Percentiles rank a stretch among this genome's conserved stretches.
These are phyloP conservation scores for Chunga burmeisteri DNA, from an alignment of 2,113 vertebrate genomes.

Conservation along the genomic window DNA sequence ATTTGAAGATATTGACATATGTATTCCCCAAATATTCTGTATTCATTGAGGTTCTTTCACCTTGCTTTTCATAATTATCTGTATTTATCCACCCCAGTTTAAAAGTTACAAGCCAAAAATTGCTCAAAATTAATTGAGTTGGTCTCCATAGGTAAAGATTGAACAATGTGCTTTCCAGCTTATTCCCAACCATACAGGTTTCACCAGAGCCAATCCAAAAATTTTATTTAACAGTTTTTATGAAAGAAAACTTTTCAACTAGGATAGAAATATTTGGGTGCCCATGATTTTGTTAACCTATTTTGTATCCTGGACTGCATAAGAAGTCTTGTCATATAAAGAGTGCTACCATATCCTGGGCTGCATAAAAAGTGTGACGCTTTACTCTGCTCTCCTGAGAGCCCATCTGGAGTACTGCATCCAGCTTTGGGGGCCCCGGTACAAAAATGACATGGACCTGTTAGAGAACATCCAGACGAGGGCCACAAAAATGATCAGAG, in stretches of 20 bases:
- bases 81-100: not conserved
- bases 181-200: not conserved
- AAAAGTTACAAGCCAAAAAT: not conserved
- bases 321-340: not conserved
- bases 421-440: not conserved
- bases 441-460: not conserved
- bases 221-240: not conserved
- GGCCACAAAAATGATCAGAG: not conserved
- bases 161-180: not conserved
- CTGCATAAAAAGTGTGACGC: not conserved
- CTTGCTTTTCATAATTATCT: not conserved
- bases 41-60: not conserved
- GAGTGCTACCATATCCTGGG: too few species aligned
- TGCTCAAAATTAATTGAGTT: not conserved
- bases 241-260: not conserved
- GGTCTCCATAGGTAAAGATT: not conserved
- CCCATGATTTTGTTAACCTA: not conserved
- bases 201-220: not conserved
- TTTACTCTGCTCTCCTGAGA: not conserved
- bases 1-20: not conserved
- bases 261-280: not conserved
- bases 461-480: not conserved
- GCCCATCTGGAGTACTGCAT: not conserved
- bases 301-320: not conserved
- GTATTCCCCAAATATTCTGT: not conserved